These are phyloP conservation scores for Ochropleura leucogaster DNA, from an alignment of 2,888 invertebrate species.

Conservation along the genomic window DNA sequence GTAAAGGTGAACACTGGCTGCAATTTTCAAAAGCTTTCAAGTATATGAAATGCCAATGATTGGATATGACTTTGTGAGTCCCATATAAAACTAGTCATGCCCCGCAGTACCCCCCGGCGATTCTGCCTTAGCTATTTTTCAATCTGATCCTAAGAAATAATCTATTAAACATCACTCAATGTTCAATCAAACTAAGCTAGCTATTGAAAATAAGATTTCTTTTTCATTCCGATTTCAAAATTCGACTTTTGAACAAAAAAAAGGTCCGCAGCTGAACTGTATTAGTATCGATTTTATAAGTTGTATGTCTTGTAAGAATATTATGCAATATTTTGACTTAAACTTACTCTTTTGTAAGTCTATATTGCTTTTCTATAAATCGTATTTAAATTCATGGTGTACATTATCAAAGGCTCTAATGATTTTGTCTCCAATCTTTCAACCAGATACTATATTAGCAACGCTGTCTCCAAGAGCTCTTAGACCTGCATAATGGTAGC, in stretches of 20 bases:
- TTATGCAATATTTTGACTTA: not conserved
- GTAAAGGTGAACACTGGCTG: slow-evolving; percentile 13
- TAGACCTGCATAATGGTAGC: slow-evolving; percentile 1
- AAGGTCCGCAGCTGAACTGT: not conserved
- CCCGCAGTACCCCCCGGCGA: not conserved
- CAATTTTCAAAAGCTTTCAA: slow-evolving; percentile 11
- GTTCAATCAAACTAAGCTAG: not conserved
- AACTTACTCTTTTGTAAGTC: too few species aligned
- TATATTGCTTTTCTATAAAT: not conserved
- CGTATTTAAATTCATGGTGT: not conserved
- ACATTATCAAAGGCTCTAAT: not conserved
- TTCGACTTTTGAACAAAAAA: too few species aligned
- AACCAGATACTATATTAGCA: not conserved
- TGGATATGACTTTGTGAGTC: not conserved
- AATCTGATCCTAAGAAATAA: not conserved
- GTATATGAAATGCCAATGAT: not conserved
- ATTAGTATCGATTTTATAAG: not conserved
- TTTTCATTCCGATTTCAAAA: too few species aligned
- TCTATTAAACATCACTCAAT: not conserved
- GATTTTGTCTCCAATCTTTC: not conserved
- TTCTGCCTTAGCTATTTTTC: not conserved
- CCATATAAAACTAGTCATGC: not conserved
- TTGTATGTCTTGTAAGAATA: not conserved
- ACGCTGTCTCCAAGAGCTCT: not conserved
- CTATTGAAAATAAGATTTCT: not conserved